phyloP scores from a whole-genome alignment of 64 coral and sea anemone genomes.

The Stylophora pistillata region DNA sequence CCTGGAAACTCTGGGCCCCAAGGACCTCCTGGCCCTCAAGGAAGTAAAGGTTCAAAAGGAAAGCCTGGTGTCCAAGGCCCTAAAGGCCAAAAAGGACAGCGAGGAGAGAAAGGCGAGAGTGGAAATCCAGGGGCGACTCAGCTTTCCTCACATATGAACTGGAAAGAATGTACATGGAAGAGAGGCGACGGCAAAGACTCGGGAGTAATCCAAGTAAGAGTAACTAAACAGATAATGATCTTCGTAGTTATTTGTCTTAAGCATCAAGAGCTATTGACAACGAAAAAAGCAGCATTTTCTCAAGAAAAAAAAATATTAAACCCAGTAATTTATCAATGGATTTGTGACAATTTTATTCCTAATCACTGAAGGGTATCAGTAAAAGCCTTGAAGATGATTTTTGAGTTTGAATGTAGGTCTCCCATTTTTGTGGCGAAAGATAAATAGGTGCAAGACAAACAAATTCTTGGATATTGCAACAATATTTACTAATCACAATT shows the following conservation, averaged over 20 bases:
- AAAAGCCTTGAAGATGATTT: too few species aligned
- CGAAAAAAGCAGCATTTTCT: too few species aligned
- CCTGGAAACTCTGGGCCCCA: neutral
- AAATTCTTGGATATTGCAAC: neutral
- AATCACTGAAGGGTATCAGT: too few species aligned
- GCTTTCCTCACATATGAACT: neutral
- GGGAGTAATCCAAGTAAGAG: conserved; percentile 14
- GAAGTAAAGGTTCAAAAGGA: neutral
- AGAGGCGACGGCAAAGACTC: conserved; percentile 1
- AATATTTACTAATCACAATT: neutral
- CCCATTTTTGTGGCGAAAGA: too few species aligned
- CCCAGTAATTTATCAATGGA: too few species aligned
- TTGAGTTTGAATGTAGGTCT: too few species aligned
- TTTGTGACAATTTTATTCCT: too few species aligned
- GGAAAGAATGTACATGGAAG: conserved; percentile 47
- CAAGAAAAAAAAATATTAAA: too few species aligned
- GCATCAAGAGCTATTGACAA: neutral
- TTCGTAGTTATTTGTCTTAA: too few species aligned
- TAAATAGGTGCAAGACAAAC: too few species aligned
- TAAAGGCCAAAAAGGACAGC: neutral
- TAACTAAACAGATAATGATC: too few species aligned
- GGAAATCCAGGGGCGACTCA: neutral
- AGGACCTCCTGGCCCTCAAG: too few species aligned
- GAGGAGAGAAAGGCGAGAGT: neutral
- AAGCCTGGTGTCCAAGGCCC: neutral